These are phyloP conservation scores for Pachyseris speciosa DNA, from an alignment of 64 coral and sea anemone genomes.

Conservation along the genomic window DNA sequence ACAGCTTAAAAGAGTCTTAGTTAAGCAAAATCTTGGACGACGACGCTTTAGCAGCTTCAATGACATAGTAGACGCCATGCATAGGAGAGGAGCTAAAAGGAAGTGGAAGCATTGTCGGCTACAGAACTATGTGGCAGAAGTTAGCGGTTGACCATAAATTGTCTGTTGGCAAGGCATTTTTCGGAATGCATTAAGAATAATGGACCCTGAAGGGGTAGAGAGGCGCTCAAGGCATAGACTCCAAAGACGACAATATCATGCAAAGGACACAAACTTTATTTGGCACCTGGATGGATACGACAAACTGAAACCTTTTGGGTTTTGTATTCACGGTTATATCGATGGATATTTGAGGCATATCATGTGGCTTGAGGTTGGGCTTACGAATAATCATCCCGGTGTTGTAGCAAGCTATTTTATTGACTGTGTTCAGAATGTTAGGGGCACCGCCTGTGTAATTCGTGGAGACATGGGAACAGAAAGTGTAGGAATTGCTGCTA, in stretches of 20 bases:
- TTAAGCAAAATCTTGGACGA: slow-evolving; percentile 42
- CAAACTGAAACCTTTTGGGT: no score
- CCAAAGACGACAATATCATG: slow-evolving; percentile 10
- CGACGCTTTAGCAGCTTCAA: slow-evolving; percentile 56
- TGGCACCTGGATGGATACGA: background rate
- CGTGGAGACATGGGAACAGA: slow-evolving; percentile 57
- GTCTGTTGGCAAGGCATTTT: slow-evolving; percentile 64
- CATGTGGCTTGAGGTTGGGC: slow-evolving; percentile 47
- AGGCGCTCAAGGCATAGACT: slow-evolving; percentile 38
- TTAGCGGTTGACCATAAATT: slow-evolving; percentile 61
- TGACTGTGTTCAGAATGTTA: no score
- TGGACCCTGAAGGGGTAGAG: slow-evolving; percentile 38
- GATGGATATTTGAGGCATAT: slow-evolving; percentile 27
- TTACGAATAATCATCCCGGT: no score
- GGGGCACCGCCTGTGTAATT: slow-evolving; percentile 22
- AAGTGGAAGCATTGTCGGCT: slow-evolving; percentile 61
- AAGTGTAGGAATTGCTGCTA: no score
- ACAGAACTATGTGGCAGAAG: slow-evolving; percentile 71
- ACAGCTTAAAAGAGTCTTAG: slow-evolving; percentile 63
- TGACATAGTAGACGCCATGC: slow-evolving; percentile 53
- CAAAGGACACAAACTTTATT: slow-evolving; percentile 12
- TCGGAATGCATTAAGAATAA: slow-evolving; percentile 13
- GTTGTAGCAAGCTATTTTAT: no score
- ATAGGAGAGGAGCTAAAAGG: slow-evolving; percentile 50
- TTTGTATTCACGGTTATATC: slow-evolving; percentile 37